Evolutionary conservation across 2,113 vertebrate species (phyloP).

Genomic region (Asarcornis scutulata): DNA sequence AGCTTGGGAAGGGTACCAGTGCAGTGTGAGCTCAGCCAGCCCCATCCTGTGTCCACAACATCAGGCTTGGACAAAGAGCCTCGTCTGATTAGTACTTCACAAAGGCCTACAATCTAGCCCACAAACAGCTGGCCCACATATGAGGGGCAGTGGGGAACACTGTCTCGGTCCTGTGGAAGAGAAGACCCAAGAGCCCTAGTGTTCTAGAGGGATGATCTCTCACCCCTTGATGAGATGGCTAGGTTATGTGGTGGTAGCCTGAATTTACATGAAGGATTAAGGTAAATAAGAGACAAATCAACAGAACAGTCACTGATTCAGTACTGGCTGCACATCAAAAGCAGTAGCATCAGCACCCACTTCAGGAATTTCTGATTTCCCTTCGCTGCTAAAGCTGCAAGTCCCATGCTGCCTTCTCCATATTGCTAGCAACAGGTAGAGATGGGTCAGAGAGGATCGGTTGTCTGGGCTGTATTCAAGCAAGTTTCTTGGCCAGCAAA

Average conservation of each 20-base stretch:
- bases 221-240: accelerated
- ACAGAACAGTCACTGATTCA: accelerated
- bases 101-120: background rate
- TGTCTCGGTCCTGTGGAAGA: background rate
- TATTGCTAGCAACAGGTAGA: background rate
- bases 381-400: background rate
- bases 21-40: background rate
- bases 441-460: background rate
- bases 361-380: background rate
- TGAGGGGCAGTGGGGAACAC: background rate
- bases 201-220: background rate
- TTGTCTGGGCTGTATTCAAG: background rate
- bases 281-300: background rate
- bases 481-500: background rate
- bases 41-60: background rate
- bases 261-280: background rate
- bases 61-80: background rate
- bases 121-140: background rate
- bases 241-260: background rate
- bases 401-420: background rate
- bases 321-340: background rate
- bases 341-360: background rate
- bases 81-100: background rate
- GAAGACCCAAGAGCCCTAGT: background rate
- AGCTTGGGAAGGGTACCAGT: background rate